Base-by-base conservation (phyloP, 2,113 vertebrate species). In the Python bivittatus region DNA sequence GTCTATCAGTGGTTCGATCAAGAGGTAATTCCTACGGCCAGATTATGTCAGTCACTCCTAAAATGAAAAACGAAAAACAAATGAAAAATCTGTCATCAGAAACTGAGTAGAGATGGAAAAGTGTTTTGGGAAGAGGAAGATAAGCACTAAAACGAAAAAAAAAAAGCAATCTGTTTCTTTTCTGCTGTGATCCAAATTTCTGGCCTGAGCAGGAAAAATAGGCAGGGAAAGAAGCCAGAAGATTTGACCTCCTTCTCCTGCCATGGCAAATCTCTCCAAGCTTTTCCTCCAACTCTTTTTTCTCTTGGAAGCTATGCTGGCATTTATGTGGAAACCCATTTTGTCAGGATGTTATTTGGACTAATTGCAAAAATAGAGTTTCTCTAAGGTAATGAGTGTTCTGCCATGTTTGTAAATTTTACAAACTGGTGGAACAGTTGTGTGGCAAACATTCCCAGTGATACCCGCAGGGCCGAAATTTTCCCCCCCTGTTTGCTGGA, bases 321-420 rank as follows among this genome's bases (percentile, higher is more conserved):
- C 4, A n/a, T 38, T 83, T 79, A 58, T 33, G 29, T 38, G 25
- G 57, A 61, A 91, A 33, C 90, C 58, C 48, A 61, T 85, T 88
- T 88, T 89, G 60, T 61, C 90, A 79, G 29, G 64, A 93, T 88
- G 86, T 84, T 91, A 88, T 85, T 93, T 93, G 38, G 22, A 64
- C 72, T 88, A 84, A 88, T 88, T 91, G 90, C 33, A 91, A 79
- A 93, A 85, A n/a, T 11, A 60, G 2, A 6, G 22, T 91, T 92
- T 91, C 84, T 17, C 9, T 2, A 22, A 88, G 79, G 86, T 93
- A 91, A 88, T 42, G 27, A 33, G 48, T n/a, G 12, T 64, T 91
- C 58, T 85, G 9, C 86, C 0, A 86, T 10, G 5, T 13, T 1
- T 88, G 68, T 86, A 61, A 68, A 57, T 83, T 27, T 79, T 22